These are phyloP conservation scores for Perizoma flavofasciatum DNA, from an alignment of 2,888 invertebrate genomes.

Conservation along the genomic window DNA sequence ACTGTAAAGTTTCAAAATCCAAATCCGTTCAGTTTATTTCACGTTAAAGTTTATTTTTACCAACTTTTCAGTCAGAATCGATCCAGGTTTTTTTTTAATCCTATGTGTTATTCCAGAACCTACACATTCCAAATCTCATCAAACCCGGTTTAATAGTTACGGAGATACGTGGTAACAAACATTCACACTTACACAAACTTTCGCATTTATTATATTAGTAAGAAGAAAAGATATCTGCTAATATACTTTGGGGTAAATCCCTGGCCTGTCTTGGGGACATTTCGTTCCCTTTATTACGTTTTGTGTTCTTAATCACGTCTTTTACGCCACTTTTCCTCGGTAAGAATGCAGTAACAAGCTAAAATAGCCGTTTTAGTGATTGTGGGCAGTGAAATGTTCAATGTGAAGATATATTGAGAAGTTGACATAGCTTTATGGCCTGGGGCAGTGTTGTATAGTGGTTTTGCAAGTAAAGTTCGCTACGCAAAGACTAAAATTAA, in stretches of 20 bases:
- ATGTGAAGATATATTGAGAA: conserved; percentile 2
- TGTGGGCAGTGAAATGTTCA: conserved; percentile 15
- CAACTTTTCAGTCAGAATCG: no score
- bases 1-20: no score
- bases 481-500: no score
- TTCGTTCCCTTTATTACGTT: conserved; percentile 34
- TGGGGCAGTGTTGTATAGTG: background rate
- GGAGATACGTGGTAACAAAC: no score
- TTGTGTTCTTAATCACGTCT: conserved; percentile 34
- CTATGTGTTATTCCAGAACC: no score
- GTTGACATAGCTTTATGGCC: conserved; percentile 16
- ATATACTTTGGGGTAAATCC: conserved; percentile 16
- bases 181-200: no score
- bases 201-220: no score
- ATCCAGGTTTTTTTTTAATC: no score
- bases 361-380: conserved; percentile 29
- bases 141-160: no score
- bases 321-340: conserved; percentile 28
- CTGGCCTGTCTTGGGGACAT: conserved; percentile 23
- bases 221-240: conserved; percentile 9
- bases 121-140: no score
- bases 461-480: no score
- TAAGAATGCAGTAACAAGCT: conserved; percentile 31
- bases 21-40: no score
- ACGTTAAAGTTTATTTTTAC: conserved; percentile 11